Evolutionary conservation across 1,140 invertebrate genomes (phyloP), one percentile per base, ranked within the genome.

Genomic region (Monochamus saltuarius): DNA sequence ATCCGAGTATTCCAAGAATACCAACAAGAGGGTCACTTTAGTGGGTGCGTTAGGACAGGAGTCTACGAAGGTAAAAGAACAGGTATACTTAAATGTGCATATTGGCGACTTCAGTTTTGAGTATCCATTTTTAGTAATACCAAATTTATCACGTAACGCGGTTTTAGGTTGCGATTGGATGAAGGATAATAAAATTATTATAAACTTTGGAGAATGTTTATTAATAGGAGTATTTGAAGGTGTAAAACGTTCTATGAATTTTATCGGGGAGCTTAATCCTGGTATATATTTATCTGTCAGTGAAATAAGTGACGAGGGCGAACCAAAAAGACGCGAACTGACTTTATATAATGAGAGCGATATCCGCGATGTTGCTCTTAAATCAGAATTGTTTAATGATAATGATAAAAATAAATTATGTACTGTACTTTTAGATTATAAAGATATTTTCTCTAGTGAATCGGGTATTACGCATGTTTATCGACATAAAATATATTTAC

Each of bases 81-180:
- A 67, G 17, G 40, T 59, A 10, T 53, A 66, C 14, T 14, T 54
- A 13, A 14, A 16, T 38, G n/a, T 54, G n/a, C 9, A 38, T 7
- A 13, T 4, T 16, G 36, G 4, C 1, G 22, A 42, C 7, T n/a
- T 43, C 7, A 11, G 38, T 10, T 6, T 8, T 8, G 53, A 29
- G 11, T 69, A 14, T 69, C 60, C 8, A 34, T 62, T 51, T 47
- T 39, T 70, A 14, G 60, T 70, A 16, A 59, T 70, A 7, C 58
- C 53, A 7, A 54, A 56, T 42, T 64, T 72, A 39, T 43, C 46
- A 7, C 53, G 40, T 4, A 51, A 50, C 0, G 16, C 70, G 14
- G 69, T 70, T 38, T 37, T 72, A 19, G 66, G 66, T 0, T 65
- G 65, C 50, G 65, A 69, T 57, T 70, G 68, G 68, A 35, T 72